Evolutionary conservation across 1,140 invertebrate genomes (phyloP).

Genomic region (Bombus polaris): DNA sequence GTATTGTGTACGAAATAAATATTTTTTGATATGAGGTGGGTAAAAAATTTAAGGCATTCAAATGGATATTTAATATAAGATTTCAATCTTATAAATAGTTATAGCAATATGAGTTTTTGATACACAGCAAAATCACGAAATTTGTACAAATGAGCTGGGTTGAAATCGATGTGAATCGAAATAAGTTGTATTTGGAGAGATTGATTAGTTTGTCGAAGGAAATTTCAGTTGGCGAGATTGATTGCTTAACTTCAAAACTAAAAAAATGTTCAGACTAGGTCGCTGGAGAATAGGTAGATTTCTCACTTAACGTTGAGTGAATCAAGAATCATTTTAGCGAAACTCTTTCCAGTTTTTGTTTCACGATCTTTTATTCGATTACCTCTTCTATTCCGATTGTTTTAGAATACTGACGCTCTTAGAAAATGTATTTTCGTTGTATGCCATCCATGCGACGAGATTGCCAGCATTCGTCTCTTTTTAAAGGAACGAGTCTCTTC

Average conservation of each 20-base stretch:
- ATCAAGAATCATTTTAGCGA: conserved; percentile 11
- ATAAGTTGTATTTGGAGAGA: not conserved
- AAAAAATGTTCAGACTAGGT: not conserved
- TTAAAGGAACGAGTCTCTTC: conserved; percentile 4
- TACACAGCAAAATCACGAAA: not conserved
- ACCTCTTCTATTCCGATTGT: not conserved
- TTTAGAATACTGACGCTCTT: conserved; percentile 2
- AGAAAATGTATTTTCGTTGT: conserved; percentile 36
- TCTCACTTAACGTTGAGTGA: not conserved
- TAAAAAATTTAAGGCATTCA: not conserved
- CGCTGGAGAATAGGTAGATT: not conserved
- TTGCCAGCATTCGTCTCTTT: conserved; percentile 55
- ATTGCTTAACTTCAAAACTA: not conserved
- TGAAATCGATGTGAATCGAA: not conserved
- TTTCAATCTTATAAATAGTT: not conserved
- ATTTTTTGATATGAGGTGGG: too few species aligned
- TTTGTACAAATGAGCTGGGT: not conserved
- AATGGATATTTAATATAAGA: not conserved
- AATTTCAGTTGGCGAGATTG: not conserved
- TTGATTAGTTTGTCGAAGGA: not conserved
- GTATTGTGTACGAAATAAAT: too few species aligned
- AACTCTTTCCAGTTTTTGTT: conserved; percentile 21
- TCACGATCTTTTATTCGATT: conserved; percentile 26
- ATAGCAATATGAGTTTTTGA: not conserved
- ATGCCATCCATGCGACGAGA: conserved; percentile 37